Percentiles rank a stretch among this genome's conserved stretches.
Conservation (phyloP, 2,888 invertebrate species). For the Galerucella calmariensis region DNA sequence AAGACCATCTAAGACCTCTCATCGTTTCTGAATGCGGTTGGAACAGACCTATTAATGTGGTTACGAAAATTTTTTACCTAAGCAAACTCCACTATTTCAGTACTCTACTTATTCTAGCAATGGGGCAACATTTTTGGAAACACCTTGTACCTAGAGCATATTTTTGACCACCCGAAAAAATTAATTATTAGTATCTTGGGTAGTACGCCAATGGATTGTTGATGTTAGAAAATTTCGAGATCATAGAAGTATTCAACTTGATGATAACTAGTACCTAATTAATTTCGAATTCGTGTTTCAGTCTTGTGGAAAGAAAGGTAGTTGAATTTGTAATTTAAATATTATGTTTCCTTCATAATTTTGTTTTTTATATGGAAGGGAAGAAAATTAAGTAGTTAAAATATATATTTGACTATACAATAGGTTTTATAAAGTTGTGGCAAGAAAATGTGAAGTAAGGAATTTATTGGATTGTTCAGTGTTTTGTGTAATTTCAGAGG, state of each 20-base stretch:
- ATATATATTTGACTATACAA: too few species aligned
- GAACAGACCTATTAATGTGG: too few species aligned
- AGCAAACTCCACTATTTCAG: too few species aligned
- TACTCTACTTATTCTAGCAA: too few species aligned
- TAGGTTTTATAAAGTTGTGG: too few species aligned
- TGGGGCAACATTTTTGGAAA: background rate
- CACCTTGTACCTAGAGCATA: background rate
- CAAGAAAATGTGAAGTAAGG: too few species aligned
- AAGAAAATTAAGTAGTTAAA: background rate
- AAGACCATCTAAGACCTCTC: too few species aligned
- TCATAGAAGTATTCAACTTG: background rate
- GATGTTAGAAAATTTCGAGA: background rate
- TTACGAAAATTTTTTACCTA: too few species aligned
- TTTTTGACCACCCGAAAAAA: background rate
- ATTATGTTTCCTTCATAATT: background rate
- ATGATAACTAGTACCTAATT: background rate
- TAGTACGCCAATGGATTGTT: background rate
- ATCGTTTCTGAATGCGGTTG: too few species aligned
- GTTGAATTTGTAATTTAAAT: background rate
- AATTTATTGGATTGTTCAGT: too few species aligned
- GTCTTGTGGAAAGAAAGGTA: background rate
- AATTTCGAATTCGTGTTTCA: background rate
- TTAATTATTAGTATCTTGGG: background rate
- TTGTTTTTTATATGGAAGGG: background rate
- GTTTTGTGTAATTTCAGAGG: too few species aligned